Base-by-base conservation (phyloP, 1,140 invertebrate genomes). In the Saccostrea cuccullata region DNA sequence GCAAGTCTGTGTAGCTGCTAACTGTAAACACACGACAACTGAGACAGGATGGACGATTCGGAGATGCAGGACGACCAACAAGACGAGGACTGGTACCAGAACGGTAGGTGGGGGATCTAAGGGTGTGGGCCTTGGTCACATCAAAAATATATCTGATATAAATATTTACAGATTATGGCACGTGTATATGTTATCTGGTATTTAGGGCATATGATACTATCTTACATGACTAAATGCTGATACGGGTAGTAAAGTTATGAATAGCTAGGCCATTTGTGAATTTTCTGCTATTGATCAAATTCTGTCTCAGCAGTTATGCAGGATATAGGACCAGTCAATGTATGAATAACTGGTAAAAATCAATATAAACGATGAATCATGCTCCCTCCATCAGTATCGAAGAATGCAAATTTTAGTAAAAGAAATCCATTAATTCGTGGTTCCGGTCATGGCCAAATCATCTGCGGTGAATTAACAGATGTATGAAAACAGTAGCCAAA, bases 81-180 rank as follows among this genome's bases (percentile, higher is more conserved):
- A 36, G 70, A 77, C 26, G 70, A 77, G 26, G 70, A 77, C 26
- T 77, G 70, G 70, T 77, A 77, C 26, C 70, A 77, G 15, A 77
- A 77, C 15, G 70, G 70, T 77, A 77, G 26, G 70, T 77, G 70
- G 30, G 70, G 58, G 58, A 64, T 64, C 58, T n/a, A 20, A n/a
- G n/a, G n/a, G 58, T 17, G 13, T 64, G 58, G 58, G 58, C 17
- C 6, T 6, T 77, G 30, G 26, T 77, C 11, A 77, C 13, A 77
- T 23, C 26, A 11, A 73, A 30, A 26, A 30, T 77, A 77, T 77
- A 77, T 77, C 70, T 36, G 30, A 20, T 64, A 20, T 64, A 64
- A 26, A 77, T 26, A 67, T 36, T 13, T 12, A 30, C 23, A 77
- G 26, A 77, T 12, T 36, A 77, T 40, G 58, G 58, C 58, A 64